Evolutionary conservation across 92 coral and sea anemone species (phyloP).

Genomic region (Palythoa heliodiscus): DNA sequence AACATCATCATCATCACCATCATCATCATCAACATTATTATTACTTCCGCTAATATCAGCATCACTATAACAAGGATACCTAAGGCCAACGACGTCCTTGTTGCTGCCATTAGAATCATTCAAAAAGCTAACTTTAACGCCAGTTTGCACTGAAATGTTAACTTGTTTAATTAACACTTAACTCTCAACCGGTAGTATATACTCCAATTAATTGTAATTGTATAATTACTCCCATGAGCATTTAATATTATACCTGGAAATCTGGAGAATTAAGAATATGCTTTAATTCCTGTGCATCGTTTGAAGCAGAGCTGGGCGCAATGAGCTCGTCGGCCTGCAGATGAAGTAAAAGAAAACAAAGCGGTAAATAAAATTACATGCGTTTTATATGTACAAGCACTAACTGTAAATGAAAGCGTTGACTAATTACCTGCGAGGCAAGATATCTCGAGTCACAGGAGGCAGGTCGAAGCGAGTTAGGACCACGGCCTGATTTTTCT

Average conservation of each 20-base stretch:
- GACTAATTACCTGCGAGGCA: slow-evolving; percentile 71
- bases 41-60: neutral
- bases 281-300: slow-evolving; percentile 76
- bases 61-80: neutral
- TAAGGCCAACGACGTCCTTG: neutral
- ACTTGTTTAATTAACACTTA: no score
- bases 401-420: neutral
- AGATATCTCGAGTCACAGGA: slow-evolving; percentile 77
- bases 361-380: neutral
- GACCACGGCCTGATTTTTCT: slow-evolving; percentile 85
- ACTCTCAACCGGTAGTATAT: neutral
- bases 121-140: neutral
- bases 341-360: neutral
- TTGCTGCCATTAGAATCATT: neutral
- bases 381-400: neutral
- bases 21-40: neutral
- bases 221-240: neutral
- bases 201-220: neutral
- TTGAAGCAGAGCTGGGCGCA: slow-evolving; percentile 43
- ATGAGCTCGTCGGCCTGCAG: slow-evolving; percentile 43
- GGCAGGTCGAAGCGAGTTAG: slow-evolving; percentile 71
- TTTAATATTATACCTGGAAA: slow-evolving; percentile 66
- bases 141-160: no score
- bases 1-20: neutral
- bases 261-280: slow-evolving; percentile 69